Evolutionary conservation across 1,140 invertebrate genomes (phyloP).

Genomic region (Acromyrmex heyeri): DNA sequence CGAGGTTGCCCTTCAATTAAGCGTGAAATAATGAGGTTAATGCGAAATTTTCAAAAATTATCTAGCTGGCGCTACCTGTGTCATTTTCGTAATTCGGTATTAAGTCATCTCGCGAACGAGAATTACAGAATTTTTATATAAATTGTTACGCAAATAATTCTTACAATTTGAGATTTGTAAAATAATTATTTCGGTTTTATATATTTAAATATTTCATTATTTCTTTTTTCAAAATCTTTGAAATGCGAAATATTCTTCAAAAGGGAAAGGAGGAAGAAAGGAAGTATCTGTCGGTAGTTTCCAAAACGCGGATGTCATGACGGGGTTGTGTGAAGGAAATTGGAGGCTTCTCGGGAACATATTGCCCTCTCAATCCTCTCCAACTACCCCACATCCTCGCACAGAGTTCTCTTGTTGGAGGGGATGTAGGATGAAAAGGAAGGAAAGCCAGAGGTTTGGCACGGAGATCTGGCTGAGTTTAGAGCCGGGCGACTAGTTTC

Average conservation of each 20-base stretch:
- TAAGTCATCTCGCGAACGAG: neutral
- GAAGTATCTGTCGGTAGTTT: slow-evolving; percentile 35
- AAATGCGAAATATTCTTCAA: slow-evolving; percentile 30
- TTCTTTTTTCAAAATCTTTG: neutral
- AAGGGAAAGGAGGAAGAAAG: slow-evolving; percentile 14
- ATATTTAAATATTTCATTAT: neutral
- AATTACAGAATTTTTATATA: neutral
- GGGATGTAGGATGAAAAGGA: slow-evolving; percentile 41
- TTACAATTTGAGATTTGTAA: neutral
- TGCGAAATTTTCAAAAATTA: slow-evolving; percentile 25
- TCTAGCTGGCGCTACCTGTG: neutral
- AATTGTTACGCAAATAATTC: neutral
- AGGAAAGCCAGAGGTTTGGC: slow-evolving; percentile 44
- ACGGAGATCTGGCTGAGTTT: slow-evolving; percentile 61
- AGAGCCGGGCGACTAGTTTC: slow-evolving; percentile 75
- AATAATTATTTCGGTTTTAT: neutral
- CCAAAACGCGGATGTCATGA: slow-evolving; percentile 61
- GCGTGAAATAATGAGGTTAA: neutral
- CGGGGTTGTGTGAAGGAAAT: slow-evolving; percentile 74
- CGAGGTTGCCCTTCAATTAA: slow-evolving; percentile 17
- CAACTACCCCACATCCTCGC: slow-evolving; percentile 53
- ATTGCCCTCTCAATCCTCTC: slow-evolving; percentile 77
- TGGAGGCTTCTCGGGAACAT: slow-evolving; percentile 78
- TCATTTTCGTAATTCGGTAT: neutral
- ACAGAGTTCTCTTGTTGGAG: slow-evolving; percentile 30